phyloP scores from a whole-genome alignment of 2,113 vertebrate genomes.

The Tragelaphus buxtoni region DNA sequence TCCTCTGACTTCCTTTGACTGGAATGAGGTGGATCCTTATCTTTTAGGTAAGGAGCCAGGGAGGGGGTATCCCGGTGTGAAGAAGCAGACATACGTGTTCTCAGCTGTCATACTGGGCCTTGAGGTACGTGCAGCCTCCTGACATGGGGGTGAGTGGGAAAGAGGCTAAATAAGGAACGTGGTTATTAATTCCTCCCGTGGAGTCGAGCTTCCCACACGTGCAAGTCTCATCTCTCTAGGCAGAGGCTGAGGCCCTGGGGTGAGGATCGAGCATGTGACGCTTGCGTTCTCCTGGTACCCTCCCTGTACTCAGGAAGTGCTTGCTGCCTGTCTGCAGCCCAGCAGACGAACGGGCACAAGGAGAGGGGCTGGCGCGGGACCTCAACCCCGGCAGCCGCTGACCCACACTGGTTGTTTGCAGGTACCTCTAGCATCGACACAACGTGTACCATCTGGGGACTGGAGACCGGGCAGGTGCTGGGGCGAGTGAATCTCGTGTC shows the following conservation, averaged over 20 bases:
- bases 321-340: neutral
- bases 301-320: neutral
- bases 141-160: neutral
- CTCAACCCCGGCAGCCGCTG: neutral
- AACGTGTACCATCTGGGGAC: constrained; percentile 98
- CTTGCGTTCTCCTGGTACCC: neutral
- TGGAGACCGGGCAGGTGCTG: constrained; percentile 96
- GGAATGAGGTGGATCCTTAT: constrained; percentile 99
- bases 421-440: constrained; percentile 99
- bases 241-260: neutral
- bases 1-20: constrained; percentile 98
- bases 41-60: constrained; percentile 87
- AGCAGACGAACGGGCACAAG: neutral
- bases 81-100: neutral
- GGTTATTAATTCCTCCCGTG: neutral
- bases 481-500: constrained; percentile 97
- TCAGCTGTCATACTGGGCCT: neutral
- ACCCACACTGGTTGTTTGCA: constrained; percentile 66
- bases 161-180: neutral
- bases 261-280: neutral
- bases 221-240: neutral
- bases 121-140: neutral
- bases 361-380: neutral
- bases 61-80: neutral
- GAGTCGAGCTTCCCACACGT: neutral